Base-by-base conservation (phyloP, 2,797 vertebrate species). In the Urophycis tenuis region DNA sequence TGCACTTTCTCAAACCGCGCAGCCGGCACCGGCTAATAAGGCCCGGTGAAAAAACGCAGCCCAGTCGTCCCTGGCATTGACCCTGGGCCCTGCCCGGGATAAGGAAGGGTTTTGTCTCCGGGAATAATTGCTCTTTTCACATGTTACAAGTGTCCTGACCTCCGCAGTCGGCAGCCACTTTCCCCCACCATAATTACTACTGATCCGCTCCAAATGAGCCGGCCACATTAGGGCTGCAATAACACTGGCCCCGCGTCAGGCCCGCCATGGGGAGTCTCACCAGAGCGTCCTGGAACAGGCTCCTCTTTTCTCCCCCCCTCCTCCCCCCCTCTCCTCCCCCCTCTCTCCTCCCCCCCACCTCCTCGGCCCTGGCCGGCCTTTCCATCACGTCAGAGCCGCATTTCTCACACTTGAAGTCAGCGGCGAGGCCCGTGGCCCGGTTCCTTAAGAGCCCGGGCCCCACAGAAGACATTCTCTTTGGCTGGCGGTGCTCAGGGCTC, bases 41-140 rank as follows among this genome's bases (percentile, higher is more conserved):
- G 88, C 89, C 91, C 79, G 71, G 88, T 91, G 90, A 93, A 94
- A 92, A 93, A 94, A 92, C 83, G 77, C 85, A 91, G 91, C 88
- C 87, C 88, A 85, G 88, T 78, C 85, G 86, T 92, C 90, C 90
- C 91, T 91, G 81, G 81, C 91, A 86, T 89, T 93, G 92, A 93
- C 92, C 93, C 92, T 89, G 89, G 89, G 90, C 90, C 87, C 88
- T 89, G 91, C 90, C 86, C 86, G 64, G 91, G 90, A 93, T 93
- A 93, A 93, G 92, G 91, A 89, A 92, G 91, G 92, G 90, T 93
- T 93, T 93, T 94, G 93, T 94, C 93, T 93, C 84, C 86, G 79
- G 90, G 91, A 94, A 94, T 94, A 94, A 94, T 94, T 94, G 93
- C 93, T 93, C 93, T 94, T 94, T 94, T 94, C 92, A 94, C 92